These are phyloP conservation scores for Drosophila tropicalis DNA, from an alignment of 1,140 invertebrate genomes.

Conservation along the genomic window DNA sequence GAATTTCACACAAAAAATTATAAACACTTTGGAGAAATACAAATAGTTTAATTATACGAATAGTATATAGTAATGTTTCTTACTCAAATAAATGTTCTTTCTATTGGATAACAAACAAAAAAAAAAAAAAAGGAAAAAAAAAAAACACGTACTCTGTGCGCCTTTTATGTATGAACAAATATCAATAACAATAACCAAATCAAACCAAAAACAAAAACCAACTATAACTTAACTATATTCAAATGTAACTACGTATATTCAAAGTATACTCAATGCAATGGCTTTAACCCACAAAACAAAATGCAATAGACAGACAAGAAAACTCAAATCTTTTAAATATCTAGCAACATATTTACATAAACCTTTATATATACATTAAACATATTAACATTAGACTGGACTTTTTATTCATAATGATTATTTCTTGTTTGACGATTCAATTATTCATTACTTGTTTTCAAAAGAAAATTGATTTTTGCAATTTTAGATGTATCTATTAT, in stretches of 20 bases:
- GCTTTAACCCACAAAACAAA: constrained; percentile 14
- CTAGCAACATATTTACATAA: constrained; percentile 17
- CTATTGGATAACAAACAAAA: background rate
- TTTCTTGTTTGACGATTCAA: background rate
- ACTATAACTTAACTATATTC: constrained; percentile 11
- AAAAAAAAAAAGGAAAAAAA: no score
- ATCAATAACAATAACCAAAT: constrained; percentile 7
- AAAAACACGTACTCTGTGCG: background rate
- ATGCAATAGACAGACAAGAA: constrained; percentile 10
- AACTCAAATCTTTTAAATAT: constrained; percentile 26
- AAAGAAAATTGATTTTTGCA: no score
- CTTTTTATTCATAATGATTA: background rate
- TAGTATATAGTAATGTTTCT: constrained; percentile 2
- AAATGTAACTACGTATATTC: constrained; percentile 49
- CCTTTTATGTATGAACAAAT: constrained; percentile 18
- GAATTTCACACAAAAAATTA: background rate
- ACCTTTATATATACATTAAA: background rate
- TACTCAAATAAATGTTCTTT: constrained; percentile 1
- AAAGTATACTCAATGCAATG: constrained; percentile 51
- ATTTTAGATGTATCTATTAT: no score
- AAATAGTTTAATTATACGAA: constrained; percentile 1
- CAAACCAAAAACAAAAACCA: background rate
- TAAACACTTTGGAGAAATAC: background rate
- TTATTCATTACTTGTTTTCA: background rate
- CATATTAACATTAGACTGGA: constrained; percentile 5